These are phyloP conservation scores for Calameuta pallipes DNA, from an alignment of 2,888 invertebrate genomes.

Conservation along the genomic window DNA sequence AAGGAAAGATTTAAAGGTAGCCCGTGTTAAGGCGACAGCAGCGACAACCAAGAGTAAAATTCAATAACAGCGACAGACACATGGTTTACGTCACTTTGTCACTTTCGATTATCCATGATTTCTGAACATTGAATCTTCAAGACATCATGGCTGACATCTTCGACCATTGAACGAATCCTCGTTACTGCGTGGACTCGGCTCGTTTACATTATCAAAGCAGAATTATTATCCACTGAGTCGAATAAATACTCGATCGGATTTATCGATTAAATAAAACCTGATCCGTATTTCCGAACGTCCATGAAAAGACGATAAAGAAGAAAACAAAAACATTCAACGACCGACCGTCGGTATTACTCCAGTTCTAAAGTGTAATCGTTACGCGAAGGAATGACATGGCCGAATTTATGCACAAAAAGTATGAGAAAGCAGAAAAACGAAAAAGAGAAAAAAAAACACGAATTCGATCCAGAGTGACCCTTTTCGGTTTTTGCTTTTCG, in stretches of 20 bases:
- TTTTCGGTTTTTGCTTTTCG: slow-evolving; percentile 1
- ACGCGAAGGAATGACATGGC: not conserved
- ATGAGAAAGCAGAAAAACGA: not conserved
- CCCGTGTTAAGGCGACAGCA: not conserved
- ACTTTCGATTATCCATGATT: not conserved
- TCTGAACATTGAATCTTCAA: not conserved
- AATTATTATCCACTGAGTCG: not conserved
- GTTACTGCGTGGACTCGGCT: not conserved
- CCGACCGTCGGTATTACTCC: not conserved
- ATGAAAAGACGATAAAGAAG: not conserved
- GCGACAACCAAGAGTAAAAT: not conserved
- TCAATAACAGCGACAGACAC: not conserved
- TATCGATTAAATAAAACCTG: not conserved
- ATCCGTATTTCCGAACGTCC: not conserved
- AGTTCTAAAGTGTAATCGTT: not conserved
- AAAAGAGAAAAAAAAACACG: not conserved
- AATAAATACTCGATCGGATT: not conserved
- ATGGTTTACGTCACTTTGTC: not conserved
- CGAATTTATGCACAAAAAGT: not conserved
- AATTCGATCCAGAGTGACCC: not conserved
- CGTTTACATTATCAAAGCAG: not conserved
- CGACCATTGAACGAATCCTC: not conserved
- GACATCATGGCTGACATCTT: not conserved
- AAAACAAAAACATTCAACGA: not conserved
- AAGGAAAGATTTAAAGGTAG: not conserved